Evolutionary conservation across 2,888 invertebrate species (phyloP).

Genomic region (Amphimallon solstitiale): DNA sequence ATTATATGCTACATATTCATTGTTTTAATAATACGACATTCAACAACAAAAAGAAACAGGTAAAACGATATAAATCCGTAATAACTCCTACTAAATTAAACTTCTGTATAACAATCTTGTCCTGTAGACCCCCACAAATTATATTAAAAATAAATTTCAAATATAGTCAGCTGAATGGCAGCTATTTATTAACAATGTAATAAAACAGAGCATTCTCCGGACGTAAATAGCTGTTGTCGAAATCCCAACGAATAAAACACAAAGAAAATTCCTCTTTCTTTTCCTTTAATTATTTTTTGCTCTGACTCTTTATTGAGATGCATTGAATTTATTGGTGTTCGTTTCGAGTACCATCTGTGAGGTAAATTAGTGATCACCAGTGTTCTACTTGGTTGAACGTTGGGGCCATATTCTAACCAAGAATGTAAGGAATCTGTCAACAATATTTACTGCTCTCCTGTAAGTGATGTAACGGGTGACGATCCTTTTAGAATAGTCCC

Average conservation of each 20-base stretch:
- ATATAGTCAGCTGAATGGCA: too few relatives aligned
- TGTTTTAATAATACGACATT: too few relatives aligned
- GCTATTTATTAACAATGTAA: too few relatives aligned
- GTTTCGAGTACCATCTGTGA: conserved; percentile 57
- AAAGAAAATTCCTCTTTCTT: conserved; percentile 15
- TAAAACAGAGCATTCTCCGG: too few relatives aligned
- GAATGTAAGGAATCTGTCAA: conserved; percentile 60
- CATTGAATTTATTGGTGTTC: conserved; percentile 57
- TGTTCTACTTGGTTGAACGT: conserved; percentile 55
- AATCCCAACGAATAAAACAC: conserved; percentile 12
- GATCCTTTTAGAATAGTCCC: not conserved
- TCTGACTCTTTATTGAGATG: conserved; percentile 52
- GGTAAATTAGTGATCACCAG: conserved; percentile 61
- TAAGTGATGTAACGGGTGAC: conserved; percentile 43
- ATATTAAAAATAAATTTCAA: too few relatives aligned
- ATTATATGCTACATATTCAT: too few relatives aligned
- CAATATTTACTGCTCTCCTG: conserved; percentile 57
- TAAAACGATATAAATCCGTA: too few relatives aligned
- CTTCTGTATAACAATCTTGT: too few relatives aligned
- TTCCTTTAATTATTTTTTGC: conserved; percentile 41
- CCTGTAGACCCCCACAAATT: too few relatives aligned
- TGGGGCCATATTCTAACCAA: conserved; percentile 55
- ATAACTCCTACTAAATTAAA: too few relatives aligned
- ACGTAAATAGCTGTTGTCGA: too few relatives aligned
- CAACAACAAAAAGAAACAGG: too few relatives aligned